Base-by-base conservation (phyloP, 2,888 invertebrate genomes). In the Leistus spinibarbis region DNA sequence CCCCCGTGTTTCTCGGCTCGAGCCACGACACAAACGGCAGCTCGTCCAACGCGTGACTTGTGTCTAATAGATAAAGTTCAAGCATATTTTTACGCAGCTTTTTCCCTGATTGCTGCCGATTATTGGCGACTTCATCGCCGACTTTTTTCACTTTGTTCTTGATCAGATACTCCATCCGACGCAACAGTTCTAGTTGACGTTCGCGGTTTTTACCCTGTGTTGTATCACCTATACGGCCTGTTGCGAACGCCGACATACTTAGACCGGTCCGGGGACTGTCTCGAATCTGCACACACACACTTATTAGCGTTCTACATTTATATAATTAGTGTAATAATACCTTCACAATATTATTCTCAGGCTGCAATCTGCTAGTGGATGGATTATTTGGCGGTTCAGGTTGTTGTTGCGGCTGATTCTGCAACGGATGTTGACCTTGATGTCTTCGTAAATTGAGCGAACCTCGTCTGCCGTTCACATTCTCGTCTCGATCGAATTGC, bases 1-100 rank as follows among this genome's bases (percentile, higher is more conserved):
- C 72, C 0, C 83, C 84, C 65, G 82, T 81, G 77, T 91, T 89
- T 80, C 93, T 91, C 78, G 91, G 88, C 77, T 91, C 90, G 77
- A 93, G 85, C 93, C 93, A 93, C 24, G 89, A 88, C 3, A 90
- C 90, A 82, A 88, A 87, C 62, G 92, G 94, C 76, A 90, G 89
- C 19, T 89, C 89, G 80, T 89, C 86, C 76, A 95, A 82, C 78
- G 92, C 90, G 79, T 91, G 89, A 20, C 92, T 90, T 79, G 97
- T 92, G 86, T 97, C 96, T 79, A 97, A 88, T 13, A 95, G 93
- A 86, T 95, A 96, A 86, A 97, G 89, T 20, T 93, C 92, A 82
- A 96, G 17, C 73, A 75, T 70, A 69, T 77, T 80, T 74, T 80
- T 80, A 72, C 80, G 80, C 19, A 80, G 73, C 71, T 79, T 79